These are phyloP conservation scores for Arremon aurantiirostris DNA, from an alignment of 2,797 vertebrate species.

Conservation along the genomic window DNA sequence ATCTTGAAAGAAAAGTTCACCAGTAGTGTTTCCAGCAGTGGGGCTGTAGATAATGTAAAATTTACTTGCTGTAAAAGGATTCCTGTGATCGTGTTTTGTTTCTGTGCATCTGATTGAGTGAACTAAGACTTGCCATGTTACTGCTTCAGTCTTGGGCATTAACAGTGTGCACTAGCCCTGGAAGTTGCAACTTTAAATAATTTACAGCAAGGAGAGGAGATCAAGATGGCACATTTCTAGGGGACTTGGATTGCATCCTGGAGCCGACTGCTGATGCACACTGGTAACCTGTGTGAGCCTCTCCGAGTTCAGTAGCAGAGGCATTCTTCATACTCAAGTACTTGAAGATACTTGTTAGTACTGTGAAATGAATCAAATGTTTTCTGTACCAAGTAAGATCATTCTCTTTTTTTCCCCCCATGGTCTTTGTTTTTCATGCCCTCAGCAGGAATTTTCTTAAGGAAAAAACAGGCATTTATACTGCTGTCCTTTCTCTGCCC, in stretches of 20 bases:
- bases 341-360: background rate
- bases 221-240: background rate
- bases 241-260: background rate
- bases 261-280: background rate
- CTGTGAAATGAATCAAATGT: background rate
- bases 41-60: slow-evolving; percentile 31
- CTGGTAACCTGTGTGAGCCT: background rate
- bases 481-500: background rate
- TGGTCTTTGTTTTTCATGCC: background rate
- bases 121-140: background rate
- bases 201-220: slow-evolving; percentile 24
- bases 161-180: background rate
- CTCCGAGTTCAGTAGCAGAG: background rate
- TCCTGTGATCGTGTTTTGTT: slow-evolving; percentile 38
- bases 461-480: background rate
- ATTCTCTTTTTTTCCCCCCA: rapidly evolving
- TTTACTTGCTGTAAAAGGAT: slow-evolving; percentile 46
- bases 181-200: slow-evolving; percentile 35
- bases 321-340: background rate
- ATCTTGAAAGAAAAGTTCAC: background rate
- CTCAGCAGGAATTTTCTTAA: background rate
- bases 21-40: background rate
- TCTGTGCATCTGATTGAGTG: slow-evolving; percentile 5
- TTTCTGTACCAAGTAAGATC: background rate
- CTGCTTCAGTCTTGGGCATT: background rate